Evolutionary conservation across 2,113 vertebrate species (phyloP).

Genomic region (Xyrauchen texanus): DNA sequence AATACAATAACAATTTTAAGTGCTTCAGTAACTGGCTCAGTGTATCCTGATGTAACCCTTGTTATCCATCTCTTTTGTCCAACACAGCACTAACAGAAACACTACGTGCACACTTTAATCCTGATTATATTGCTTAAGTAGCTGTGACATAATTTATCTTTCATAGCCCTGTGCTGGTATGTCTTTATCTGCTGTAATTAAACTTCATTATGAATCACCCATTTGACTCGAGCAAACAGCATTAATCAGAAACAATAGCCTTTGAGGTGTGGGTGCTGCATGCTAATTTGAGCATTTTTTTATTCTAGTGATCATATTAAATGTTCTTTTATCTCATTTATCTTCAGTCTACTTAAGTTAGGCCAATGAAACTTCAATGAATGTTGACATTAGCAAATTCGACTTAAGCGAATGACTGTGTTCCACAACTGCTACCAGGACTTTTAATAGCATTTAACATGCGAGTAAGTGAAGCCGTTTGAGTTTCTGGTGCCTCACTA

Average conservation of each 20-base stretch:
- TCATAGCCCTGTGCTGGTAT: background rate
- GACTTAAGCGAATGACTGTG: no score
- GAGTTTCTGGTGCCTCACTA: no score
- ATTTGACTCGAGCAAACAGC: slow-evolving; percentile 4
- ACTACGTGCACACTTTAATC: background rate
- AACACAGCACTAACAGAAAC: slow-evolving; percentile 10
- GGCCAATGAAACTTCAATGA: background rate
- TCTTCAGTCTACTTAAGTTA: background rate
- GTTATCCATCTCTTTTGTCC: background rate
- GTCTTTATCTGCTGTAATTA: slow-evolving; percentile 29
- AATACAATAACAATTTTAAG: background rate
- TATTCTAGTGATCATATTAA: background rate
- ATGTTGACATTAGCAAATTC: no score
- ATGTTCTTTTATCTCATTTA: slow-evolving; percentile 23
- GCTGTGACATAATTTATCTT: slow-evolving; percentile 23
- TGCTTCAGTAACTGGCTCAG: background rate
- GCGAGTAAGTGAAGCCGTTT: no score
- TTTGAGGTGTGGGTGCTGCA: slow-evolving; percentile 15
- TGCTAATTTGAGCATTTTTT: slow-evolving; percentile 3
- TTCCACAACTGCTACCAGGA: no score
- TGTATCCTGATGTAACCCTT: background rate
- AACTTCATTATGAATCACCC: slow-evolving; percentile 27
- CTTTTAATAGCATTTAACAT: no score
- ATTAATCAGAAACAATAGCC: slow-evolving; percentile 31
- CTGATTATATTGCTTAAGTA: slow-evolving; percentile 25